Evolutionary conservation across 2,888 invertebrate species (phyloP), one percentile per base, ranked within the genome.

Genomic region (Andrena camellia): DNA sequence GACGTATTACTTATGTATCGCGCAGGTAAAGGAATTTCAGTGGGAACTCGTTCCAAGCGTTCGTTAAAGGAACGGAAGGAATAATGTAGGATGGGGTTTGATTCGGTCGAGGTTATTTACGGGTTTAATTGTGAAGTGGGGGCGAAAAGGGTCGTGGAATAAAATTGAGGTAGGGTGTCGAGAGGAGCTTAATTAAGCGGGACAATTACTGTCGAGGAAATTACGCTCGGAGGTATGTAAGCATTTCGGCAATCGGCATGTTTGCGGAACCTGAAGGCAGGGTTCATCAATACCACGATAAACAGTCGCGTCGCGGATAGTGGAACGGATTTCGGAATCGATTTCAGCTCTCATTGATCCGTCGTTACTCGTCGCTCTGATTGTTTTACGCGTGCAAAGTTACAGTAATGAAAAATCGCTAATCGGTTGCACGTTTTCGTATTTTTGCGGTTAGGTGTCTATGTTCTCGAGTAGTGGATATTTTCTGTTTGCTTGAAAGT

Each of bases 201-300:
- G 20, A 62, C 20, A 62, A 72, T 42, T 42, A 78, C 78, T 72
- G 63, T 59, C 29, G 35, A 42, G 33, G 54, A 42, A 17, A 67
- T 20, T 66, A 50, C 0, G 33, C 10, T 23, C 10, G 4, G 48
- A 60, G 29, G 52, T 42, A 42, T 42, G 42, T 33, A 52, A 80
- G 42, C 52, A 26, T 42, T 52, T 31, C 3, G 6, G 23, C 42
- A n/a, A 7, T 5, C 26, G 29, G 23, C 42, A 1, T 54, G 60
- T 17, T 23, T 67, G 29, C 6, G 3, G 60, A 42, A 60, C 62
- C 50, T 31, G 8, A 13, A 62, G 52, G n/a, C 31, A 17, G 20
- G 17, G 2, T 13, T 13, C 7, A n/a, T 57, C 31, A 13, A 20
- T 4, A 52, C 23, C 5, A 23, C 35, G 17, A 48, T 62, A 67